phyloP scores from a whole-genome alignment of 1,140 invertebrate species.

The Drosophila sp. region DNA sequence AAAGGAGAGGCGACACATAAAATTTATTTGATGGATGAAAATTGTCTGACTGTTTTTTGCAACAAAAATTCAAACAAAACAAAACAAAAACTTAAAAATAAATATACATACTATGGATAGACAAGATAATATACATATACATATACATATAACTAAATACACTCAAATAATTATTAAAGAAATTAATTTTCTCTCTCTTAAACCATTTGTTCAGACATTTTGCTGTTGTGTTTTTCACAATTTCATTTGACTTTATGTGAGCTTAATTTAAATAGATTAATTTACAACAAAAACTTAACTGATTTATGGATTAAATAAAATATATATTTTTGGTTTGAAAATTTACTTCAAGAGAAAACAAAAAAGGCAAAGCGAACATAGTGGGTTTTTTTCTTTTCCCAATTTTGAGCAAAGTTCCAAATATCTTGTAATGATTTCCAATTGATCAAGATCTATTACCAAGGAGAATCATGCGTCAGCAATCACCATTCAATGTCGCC shows the following conservation, averaged over 20 bases:
- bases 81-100: slow-evolving; percentile 33
- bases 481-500: background rate
- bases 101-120: slow-evolving; percentile 45
- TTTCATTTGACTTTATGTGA: slow-evolving; percentile 46
- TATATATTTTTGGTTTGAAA: slow-evolving; percentile 70
- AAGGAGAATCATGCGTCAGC: slow-evolving; percentile 1
- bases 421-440: background rate
- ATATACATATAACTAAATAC: slow-evolving; percentile 46
- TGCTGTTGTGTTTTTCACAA: slow-evolving; percentile 45
- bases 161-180: slow-evolving; percentile 62
- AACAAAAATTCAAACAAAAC: background rate
- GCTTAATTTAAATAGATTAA: slow-evolving; percentile 63
- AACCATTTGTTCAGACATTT: slow-evolving; percentile 16
- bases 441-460: slow-evolving; percentile 10
- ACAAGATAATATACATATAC: slow-evolving; percentile 44
- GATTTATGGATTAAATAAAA: slow-evolving; percentile 67
- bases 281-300: slow-evolving; percentile 39
- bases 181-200: slow-evolving; percentile 43
- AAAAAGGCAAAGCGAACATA: background rate
- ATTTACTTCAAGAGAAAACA: background rate
- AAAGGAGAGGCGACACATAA: slow-evolving; percentile 30
- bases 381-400: background rate
- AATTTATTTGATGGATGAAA: slow-evolving; percentile 63
- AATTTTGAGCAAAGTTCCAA: background rate
- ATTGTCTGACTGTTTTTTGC: slow-evolving; percentile 77